These are phyloP conservation scores for Orthosia gracilis DNA, from an alignment of 2,888 invertebrate species.

Conservation along the genomic window DNA sequence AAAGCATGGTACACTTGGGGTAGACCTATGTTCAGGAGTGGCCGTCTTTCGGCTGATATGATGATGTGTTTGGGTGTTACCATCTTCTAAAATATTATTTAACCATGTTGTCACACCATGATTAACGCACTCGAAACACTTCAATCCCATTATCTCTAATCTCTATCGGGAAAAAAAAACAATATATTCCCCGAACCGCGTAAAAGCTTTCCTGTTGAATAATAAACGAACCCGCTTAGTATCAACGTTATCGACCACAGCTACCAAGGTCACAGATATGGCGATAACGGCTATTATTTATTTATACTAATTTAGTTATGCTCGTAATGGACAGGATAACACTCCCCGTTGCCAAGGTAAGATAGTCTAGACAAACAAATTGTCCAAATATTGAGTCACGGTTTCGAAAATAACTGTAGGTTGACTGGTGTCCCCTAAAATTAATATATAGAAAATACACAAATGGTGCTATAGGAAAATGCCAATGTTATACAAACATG, in stretches of 20 bases:
- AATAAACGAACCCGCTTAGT: slow-evolving; percentile 49
- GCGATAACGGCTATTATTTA: slow-evolving; percentile 47
- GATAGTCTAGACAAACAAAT: slow-evolving; percentile 21
- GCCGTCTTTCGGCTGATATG: no score
- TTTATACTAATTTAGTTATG: slow-evolving; percentile 40
- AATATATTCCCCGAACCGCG: slow-evolving; percentile 8
- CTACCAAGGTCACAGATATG: slow-evolving; percentile 64
- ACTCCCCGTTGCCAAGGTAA: slow-evolving; percentile 14
- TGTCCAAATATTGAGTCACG: slow-evolving; percentile 25
- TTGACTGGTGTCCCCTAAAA: not conserved
- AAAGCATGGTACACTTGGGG: no score
- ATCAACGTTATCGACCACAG: slow-evolving; percentile 66
- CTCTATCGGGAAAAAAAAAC: slow-evolving; percentile 4
- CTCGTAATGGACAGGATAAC: slow-evolving; percentile 26
- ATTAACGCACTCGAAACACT: slow-evolving; percentile 4
- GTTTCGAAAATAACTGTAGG: not conserved
- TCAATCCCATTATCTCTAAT: slow-evolving; percentile 23
- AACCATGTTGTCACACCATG: not conserved
- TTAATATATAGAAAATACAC: not conserved
- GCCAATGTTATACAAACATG: slow-evolving; percentile 18
- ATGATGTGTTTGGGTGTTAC: not conserved
- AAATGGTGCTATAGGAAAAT: slow-evolving; percentile 1
- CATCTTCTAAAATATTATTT: not conserved
- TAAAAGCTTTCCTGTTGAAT: slow-evolving; percentile 50
- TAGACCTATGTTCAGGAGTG: no score